Percentiles rank a stretch among this genome's conserved stretches.
Conservation (phyloP, 2,888 invertebrate species). For the Polyommatus iphigenia region DNA sequence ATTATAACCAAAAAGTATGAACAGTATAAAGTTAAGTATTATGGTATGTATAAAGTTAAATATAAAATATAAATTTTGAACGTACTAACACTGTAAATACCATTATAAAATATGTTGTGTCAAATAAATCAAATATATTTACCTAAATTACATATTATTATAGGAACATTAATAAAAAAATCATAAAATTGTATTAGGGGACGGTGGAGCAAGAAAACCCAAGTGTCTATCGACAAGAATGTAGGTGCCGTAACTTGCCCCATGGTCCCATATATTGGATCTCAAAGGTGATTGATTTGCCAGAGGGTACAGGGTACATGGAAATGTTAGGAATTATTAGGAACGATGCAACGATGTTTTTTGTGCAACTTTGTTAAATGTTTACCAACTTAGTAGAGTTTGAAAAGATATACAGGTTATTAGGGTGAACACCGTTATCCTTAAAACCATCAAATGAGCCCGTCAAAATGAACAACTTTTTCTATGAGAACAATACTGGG, state of each 20-base stretch:
- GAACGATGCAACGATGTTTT: neutral
- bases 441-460: too few species aligned
- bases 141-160: neutral
- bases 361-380: neutral
- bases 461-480: too few species aligned
- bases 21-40: too few species aligned
- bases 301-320: conserved; percentile 39
- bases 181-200: neutral
- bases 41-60: too few species aligned
- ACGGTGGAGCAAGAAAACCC: neutral
- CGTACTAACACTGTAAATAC: neutral
- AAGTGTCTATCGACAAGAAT: too few species aligned
- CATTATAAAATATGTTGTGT: conserved; percentile 5
- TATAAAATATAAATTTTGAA: too few species aligned
- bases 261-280: conserved; percentile 24
- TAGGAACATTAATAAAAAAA: neutral
- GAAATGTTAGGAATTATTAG: conserved; percentile 18
- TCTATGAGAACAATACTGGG: too few species aligned
- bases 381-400: neutral
- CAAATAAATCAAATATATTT: neutral
- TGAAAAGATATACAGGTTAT: neutral
- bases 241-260: neutral
- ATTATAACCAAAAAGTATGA: too few species aligned
- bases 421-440: too few species aligned
- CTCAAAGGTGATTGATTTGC: conserved; percentile 37